Percentiles rank a stretch among this genome's conserved stretches.
These are phyloP conservation scores for Crotalus viridis DNA, from an alignment of 2,113 vertebrate genomes.

Conservation along the genomic window DNA sequence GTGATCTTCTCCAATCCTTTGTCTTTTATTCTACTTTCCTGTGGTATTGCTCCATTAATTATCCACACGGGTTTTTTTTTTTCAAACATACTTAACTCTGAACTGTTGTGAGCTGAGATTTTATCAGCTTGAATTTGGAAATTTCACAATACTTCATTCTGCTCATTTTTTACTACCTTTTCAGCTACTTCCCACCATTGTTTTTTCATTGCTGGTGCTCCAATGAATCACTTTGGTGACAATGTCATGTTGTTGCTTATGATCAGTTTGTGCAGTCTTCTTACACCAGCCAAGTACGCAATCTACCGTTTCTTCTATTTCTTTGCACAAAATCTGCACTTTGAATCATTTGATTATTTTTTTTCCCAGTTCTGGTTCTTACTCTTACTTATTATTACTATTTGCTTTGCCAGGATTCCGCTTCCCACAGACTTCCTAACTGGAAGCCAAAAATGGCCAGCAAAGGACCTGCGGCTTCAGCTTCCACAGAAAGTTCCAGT, in stretches of 20 bases:
- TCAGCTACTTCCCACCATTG: background rate
- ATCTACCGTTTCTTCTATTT: background rate
- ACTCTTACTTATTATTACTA: background rate
- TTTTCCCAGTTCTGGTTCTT: background rate
- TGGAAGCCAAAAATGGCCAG: conserved; percentile 79
- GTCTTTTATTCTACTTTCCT: background rate
- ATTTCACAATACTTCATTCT: background rate
- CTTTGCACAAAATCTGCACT: background rate
- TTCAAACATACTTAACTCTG: background rate
- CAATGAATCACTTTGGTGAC: background rate
- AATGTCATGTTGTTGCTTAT: background rate
- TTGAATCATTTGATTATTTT: background rate
- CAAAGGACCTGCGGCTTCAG: conserved; percentile 74
- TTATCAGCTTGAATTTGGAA: background rate
- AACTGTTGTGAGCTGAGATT: background rate
- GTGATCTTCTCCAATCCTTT: background rate
- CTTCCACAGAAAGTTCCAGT: conserved; percentile 76
- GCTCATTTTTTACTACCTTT: background rate
- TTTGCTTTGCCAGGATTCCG: conserved; percentile 50
- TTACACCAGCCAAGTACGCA: background rate
- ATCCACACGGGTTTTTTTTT: background rate
- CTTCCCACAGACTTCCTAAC: conserved; percentile 22
- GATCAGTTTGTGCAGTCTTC: background rate
- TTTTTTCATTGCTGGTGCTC: background rate
- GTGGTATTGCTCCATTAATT: background rate